Conservation (phyloP, 2,888 invertebrate species). For the Tiliacea aurago region DNA sequence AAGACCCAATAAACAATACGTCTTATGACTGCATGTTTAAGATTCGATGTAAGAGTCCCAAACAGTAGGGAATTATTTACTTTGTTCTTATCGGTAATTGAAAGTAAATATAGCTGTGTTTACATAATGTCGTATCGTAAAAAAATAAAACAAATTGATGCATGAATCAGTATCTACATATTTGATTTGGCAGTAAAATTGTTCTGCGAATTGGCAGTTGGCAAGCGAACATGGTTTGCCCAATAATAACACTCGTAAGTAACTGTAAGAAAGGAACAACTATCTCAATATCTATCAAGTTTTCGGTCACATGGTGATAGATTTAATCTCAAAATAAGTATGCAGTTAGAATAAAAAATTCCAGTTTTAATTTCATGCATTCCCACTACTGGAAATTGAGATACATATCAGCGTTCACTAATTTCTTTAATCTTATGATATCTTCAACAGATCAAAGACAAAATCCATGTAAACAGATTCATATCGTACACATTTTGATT, state of each 20-base stretch:
- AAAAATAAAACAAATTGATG: constrained; percentile 35
- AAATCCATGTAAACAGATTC: constrained; percentile 47
- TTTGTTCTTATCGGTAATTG: constrained; percentile 12
- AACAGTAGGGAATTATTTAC: constrained; percentile 6
- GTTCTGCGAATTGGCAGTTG: constrained; percentile 51
- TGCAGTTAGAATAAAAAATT: constrained; percentile 39
- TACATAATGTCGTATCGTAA: constrained; percentile 39
- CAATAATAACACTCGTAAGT: constrained; percentile 39
- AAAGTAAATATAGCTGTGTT: constrained; percentile 29
- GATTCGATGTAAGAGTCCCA: background rate
- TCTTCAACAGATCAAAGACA: constrained; percentile 41
- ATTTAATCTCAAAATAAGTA: constrained; percentile 44
- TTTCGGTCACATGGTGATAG: constrained; percentile 29
- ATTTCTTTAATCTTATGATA: constrained; percentile 48
- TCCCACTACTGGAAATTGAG: constrained; percentile 42
- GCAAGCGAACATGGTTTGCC: constrained; percentile 40
- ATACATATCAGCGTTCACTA: constrained; percentile 56
- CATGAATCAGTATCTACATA: constrained; percentile 9
- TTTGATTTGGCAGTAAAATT: constrained; percentile 48
- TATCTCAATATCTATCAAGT: constrained; percentile 27
- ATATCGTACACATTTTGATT: constrained; percentile 50
- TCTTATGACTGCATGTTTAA: background rate
- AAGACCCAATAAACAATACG: constrained; percentile 1
- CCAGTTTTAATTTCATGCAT: constrained; percentile 46
- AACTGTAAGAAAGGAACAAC: constrained; percentile 27